Evolutionary conservation across 1,140 invertebrate genomes (phyloP).

Genomic region (Doryteuthis pealeii): DNA sequence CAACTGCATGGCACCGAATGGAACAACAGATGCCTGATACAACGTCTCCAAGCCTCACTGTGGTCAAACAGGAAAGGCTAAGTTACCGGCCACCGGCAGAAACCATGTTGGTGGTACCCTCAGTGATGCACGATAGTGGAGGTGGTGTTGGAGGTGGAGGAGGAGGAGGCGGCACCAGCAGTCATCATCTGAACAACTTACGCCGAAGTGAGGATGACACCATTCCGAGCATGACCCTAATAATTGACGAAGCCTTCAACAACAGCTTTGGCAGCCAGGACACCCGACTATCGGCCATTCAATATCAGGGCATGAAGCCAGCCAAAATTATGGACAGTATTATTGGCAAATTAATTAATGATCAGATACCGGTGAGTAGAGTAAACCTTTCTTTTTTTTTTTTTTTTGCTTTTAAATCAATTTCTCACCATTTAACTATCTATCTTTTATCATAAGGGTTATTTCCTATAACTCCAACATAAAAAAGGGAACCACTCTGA

Average conservation of each 20-base stretch:
- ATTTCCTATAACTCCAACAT: no score
- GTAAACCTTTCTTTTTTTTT: not conserved
- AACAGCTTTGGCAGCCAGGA: slow-evolving; percentile 49
- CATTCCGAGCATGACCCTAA: slow-evolving; percentile 44
- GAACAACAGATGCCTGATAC: slow-evolving; percentile 10
- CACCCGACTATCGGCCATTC: slow-evolving; percentile 40
- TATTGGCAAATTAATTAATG: slow-evolving; percentile 29
- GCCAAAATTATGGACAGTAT: slow-evolving; percentile 41
- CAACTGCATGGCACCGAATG: not conserved
- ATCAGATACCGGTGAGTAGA: not conserved
- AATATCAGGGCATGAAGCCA: slow-evolving; percentile 32
- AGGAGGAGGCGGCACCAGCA: slow-evolving; percentile 36
- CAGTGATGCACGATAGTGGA: slow-evolving; percentile 32
- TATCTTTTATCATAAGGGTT: no score
- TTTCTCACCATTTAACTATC: no score
- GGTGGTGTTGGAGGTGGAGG: slow-evolving; percentile 42
- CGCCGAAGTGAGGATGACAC: slow-evolving; percentile 38
- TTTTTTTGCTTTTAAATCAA: not conserved
- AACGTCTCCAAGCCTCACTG: slow-evolving; percentile 20
- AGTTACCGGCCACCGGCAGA: slow-evolving; percentile 9
- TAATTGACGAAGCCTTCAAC: slow-evolving; percentile 48
- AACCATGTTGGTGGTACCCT: slow-evolving; percentile 9
- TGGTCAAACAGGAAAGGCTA: slow-evolving; percentile 17
- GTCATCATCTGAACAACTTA: slow-evolving; percentile 22
- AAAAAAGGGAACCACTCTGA: no score